phyloP scores from a whole-genome alignment of 2,797 vertebrate species.

The Falco novaeseelandiae region DNA sequence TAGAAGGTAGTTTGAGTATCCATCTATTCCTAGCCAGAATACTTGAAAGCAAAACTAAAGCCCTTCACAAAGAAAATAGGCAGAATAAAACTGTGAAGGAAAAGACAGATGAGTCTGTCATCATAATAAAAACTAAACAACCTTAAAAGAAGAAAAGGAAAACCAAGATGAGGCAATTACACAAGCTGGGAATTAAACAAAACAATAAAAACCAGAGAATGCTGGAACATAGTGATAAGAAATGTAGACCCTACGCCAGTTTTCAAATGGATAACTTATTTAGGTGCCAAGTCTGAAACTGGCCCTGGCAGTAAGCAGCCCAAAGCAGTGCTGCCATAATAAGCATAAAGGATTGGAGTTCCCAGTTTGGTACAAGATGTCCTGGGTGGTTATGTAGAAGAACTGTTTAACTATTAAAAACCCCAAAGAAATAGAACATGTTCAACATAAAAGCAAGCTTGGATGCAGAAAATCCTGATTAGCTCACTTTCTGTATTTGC shows the following conservation, averaged over 20 bases:
- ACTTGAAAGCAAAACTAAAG: neutral
- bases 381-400: neutral
- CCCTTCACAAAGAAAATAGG: neutral
- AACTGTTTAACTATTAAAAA: neutral
- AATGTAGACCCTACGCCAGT: neutral
- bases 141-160: neutral
- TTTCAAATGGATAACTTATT: neutral
- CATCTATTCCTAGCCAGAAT: neutral
- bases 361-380: neutral
- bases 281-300: neutral
- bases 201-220: neutral
- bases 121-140: neutral
- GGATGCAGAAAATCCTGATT: neutral
- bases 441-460: neutral
- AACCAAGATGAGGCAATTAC: neutral
- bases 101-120: neutral
- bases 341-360: neutral
- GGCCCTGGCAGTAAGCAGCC: neutral
- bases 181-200: neutral
- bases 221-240: neutral
- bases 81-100: neutral
- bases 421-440: neutral
- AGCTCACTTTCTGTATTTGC: neutral
- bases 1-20: neutral
- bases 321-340: neutral